Evolutionary conservation across 2,113 vertebrate genomes (phyloP).

Genomic region (Petaurus breviceps): DNA sequence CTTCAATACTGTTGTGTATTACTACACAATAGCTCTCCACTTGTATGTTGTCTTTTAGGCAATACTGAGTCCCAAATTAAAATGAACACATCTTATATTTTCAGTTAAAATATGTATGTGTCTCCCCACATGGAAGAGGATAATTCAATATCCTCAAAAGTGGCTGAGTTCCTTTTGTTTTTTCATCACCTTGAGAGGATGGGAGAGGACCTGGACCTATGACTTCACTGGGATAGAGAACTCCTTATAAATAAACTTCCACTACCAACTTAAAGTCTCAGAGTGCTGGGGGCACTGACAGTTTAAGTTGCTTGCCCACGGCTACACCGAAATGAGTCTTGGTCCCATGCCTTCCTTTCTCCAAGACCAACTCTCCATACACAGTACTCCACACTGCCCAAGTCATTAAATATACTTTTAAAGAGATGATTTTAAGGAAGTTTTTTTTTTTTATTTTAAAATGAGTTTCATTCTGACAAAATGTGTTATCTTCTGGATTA

Average conservation of each 20-base stretch:
- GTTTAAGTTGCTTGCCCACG: not conserved
- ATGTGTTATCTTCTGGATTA: constrained; percentile 3
- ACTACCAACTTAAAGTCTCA: not conserved
- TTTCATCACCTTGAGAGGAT: not conserved
- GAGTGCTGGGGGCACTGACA: constrained; percentile 11
- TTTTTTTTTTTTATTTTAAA: constrained; percentile 35
- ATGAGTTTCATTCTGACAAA: constrained; percentile 50
- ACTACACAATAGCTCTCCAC: not conserved
- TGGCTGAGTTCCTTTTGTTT: not conserved
- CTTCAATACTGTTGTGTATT: not conserved
- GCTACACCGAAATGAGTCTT: not conserved
- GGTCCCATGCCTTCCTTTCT: constrained; percentile 1
- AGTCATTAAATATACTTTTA: not conserved
- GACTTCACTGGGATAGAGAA: not conserved
- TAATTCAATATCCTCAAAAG: not conserved
- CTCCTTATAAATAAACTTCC: not conserved
- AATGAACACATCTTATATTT: not conserved
- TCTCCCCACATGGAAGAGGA: not conserved
- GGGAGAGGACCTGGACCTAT: not conserved
- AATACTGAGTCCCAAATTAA: not conserved
- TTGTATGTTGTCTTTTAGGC: not conserved
- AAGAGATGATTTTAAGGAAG: not conserved
- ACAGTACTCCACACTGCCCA: not conserved
- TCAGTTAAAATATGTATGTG: not conserved
- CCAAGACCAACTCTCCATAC: not conserved